Evolutionary conservation across 2,113 vertebrate genomes (phyloP).

Genomic region (Scolopax mira): DNA sequence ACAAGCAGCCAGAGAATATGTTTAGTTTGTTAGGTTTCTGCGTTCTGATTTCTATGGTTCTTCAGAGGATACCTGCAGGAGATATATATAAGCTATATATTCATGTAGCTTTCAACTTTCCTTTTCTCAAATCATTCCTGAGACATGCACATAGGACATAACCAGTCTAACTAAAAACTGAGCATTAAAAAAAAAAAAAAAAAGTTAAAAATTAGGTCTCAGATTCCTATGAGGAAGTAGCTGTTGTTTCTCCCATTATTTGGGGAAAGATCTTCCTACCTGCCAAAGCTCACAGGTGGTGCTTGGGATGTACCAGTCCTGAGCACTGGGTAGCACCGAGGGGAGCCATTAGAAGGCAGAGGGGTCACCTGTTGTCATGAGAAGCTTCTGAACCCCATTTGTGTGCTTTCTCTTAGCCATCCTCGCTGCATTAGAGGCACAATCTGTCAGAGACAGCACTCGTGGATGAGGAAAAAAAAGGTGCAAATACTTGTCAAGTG

Average conservation of each 20-base stretch:
- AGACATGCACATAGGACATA: rapidly evolving
- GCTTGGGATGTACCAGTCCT: too few species aligned
- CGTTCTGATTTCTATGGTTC: background rate
- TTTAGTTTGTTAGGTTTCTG: background rate
- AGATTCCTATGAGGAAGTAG: background rate
- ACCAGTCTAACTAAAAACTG: background rate
- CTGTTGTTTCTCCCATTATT: background rate
- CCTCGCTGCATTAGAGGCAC: rapidly evolving
- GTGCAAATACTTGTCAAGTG: rapidly evolving
- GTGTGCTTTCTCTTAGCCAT: rapidly evolving
- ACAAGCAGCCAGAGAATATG: background rate
- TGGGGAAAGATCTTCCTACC: rapidly evolving
- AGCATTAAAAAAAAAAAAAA: rapidly evolving
- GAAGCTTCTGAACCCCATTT: background rate
- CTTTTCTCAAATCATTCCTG: rapidly evolving
- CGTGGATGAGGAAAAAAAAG: background rate
- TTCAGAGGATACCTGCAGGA: background rate
- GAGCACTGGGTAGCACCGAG: rapidly evolving
- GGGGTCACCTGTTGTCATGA: rapidly evolving
- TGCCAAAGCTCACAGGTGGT: rapidly evolving
- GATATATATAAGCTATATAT: rapidly evolving
- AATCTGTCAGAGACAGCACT: background rate
- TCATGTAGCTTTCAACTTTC: background rate
- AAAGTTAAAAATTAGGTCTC: background rate
- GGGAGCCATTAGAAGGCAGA: too few species aligned